Evolutionary conservation across 2,888 invertebrate species (phyloP), one percentile per base, ranked within the genome.

Genomic region (Trachelus troglodyta): DNA sequence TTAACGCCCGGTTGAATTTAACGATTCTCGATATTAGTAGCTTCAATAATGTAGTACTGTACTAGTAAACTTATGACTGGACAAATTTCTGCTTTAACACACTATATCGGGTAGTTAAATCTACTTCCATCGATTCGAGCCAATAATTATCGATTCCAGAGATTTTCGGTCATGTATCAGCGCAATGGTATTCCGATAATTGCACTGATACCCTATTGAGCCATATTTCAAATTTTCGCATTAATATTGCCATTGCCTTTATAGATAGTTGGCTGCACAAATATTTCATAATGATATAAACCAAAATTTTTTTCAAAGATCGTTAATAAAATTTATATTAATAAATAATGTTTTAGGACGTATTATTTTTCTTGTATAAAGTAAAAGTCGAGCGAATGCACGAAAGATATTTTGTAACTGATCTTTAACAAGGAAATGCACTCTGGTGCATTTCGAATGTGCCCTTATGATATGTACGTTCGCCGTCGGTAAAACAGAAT

Each of bases 1-100:
- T 71, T n/a, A 79, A 79, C 79, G 79, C 74, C 33, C 69, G 79
- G 76, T 69, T 76, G 76, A 79, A 79, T 79, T 79, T 79, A 76
- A 79, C 79, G 79, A 79, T 73, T 73, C 68, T 69, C 34, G 76
- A 76, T 78, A 78, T 75, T 76, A 76, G 78, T 78, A 78, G 75
- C 75, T 76, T 35, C 56, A 76, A 15, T 75, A 73, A 75, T 35
- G 34, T 76, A 71, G 23, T 23, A 9, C 56, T 56, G 23, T 56
- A 23, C 9, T 9, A 23, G 15, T 56, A 23, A 56, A 56, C 56
- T 56, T 56, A 56, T 23, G 56, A 56, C 56, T 56, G 23, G 23
- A 56, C 56, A 23, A 56, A 56, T 56, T 56, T 56, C 56, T 23
- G 23, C 6, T 56, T 56, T 56, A 1, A 23, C 56, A 23, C 9